Conservation (phyloP, 1,140 invertebrate genomes). For the Orchesella cincta region DNA sequence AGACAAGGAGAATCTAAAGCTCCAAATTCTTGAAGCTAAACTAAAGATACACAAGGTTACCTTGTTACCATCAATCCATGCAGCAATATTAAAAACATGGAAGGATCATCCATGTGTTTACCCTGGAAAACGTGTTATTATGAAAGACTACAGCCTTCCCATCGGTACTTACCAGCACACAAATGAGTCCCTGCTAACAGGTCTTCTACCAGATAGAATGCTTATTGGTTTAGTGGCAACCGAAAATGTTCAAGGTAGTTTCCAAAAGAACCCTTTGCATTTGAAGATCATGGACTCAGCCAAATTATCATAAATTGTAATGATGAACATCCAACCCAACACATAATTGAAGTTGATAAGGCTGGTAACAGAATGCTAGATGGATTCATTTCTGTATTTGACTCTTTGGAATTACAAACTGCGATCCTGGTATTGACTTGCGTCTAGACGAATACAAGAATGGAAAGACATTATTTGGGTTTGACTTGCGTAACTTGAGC, state of each 20-base stretch:
- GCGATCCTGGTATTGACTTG: too few species aligned
- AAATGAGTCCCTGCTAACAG: conserved; percentile 47
- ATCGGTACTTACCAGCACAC: conserved; percentile 31
- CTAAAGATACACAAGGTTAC: conserved; percentile 36
- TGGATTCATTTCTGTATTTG: too few species aligned
- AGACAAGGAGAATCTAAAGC: neutral
- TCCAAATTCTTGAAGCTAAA: conserved; percentile 45
- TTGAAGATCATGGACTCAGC: conserved; percentile 34
- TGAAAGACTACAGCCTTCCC: conserved; percentile 42
- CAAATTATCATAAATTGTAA: conserved; percentile 36
- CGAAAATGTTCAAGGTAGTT: conserved; percentile 39
- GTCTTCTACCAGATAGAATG: conserved; percentile 41
- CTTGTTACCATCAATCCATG: conserved; percentile 16
- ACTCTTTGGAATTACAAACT: too few species aligned
- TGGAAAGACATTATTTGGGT: neutral
- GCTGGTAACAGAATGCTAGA: too few species aligned
- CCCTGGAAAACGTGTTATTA: conserved; percentile 39
- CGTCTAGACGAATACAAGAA: neutral
- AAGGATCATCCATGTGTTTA: conserved; percentile 25
- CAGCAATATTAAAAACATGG: conserved; percentile 37
- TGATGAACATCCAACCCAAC: too few species aligned
- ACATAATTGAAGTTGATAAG: too few species aligned
- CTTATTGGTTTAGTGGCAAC: conserved; percentile 36
- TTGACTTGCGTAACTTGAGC: neutral
- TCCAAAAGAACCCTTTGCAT: conserved; percentile 38